A percentile compares a stretch with the other conserved stretches of the same genome.
These are phyloP conservation scores for Scleropages formosus DNA, from an alignment of 2,797 vertebrate species.

Conservation along the genomic window DNA sequence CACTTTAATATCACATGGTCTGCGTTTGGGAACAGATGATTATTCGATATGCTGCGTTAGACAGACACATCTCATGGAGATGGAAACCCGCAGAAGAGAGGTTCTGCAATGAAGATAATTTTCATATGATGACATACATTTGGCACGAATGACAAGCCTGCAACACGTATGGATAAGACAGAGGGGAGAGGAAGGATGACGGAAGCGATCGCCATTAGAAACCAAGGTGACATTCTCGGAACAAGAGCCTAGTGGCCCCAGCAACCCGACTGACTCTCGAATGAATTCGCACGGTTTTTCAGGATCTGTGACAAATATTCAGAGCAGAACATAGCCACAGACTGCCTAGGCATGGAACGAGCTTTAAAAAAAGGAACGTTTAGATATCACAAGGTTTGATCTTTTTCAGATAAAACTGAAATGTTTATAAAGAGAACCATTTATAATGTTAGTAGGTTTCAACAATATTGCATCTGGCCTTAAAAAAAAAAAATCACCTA, in stretches of 20 bases:
- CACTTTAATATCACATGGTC: slow-evolving; percentile 5
- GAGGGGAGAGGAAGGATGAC: not conserved
- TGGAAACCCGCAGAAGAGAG: not conserved
- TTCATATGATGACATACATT: not conserved
- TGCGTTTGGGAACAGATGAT: not conserved
- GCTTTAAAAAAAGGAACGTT: not conserved
- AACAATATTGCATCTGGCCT: not conserved
- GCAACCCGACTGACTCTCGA: not conserved
- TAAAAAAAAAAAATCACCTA: slow-evolving; percentile 2
- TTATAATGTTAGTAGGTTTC: not conserved
- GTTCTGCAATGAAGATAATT: not conserved
- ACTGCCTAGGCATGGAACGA: not conserved
- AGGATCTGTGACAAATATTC: no score
- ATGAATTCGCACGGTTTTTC: no score
- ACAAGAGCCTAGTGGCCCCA: not conserved
- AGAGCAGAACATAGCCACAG: no score
- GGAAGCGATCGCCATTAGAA: not conserved
- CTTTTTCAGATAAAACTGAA: not conserved
- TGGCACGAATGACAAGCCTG: not conserved
- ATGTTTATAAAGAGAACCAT: not conserved
- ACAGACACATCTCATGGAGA: not conserved
- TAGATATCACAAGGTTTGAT: not conserved
- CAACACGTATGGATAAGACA: no score
- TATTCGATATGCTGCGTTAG: not conserved
- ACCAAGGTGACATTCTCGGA: slow-evolving; percentile 9